A percentile compares a stretch with the other conserved stretches of the same genome.
Conservation (phyloP, 30 jellyfish, hydroid and myxozoan genomes). For the Pelagia noctiluca region DNA sequence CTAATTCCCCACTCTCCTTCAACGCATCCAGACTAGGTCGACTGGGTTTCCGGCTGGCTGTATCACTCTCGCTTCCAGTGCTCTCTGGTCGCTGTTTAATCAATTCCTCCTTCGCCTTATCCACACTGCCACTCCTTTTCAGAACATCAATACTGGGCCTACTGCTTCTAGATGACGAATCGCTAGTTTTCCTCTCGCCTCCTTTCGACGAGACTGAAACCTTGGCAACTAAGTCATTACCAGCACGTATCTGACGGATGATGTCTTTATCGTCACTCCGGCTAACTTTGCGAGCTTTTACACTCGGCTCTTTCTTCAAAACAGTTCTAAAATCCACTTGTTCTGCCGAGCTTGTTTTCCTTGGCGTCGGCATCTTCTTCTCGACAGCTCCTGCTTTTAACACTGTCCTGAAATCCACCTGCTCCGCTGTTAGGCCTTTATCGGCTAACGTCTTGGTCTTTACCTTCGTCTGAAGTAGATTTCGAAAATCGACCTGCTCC, state of each 20-base stretch:
- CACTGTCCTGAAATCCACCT: constrained; percentile 95
- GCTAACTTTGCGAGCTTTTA: constrained; percentile 54
- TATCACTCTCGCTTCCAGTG: constrained; percentile 45
- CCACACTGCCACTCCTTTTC: constrained; percentile 52
- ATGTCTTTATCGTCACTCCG: constrained; percentile 50
- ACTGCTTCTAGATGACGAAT: constrained; percentile 39
- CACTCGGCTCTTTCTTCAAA: constrained; percentile 74
- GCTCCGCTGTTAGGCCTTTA: constrained; percentile 83
- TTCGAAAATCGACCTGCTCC: constrained; percentile 94
- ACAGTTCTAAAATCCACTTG: constrained; percentile 93
- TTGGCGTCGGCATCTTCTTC: constrained; percentile 53
- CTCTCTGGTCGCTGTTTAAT: constrained; percentile 44
- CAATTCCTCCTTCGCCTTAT: constrained; percentile 52
- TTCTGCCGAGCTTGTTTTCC: constrained; percentile 72
- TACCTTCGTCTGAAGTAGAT: constrained; percentile 76
- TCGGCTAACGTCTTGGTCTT: constrained; percentile 74
- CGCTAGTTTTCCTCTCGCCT: constrained; percentile 6
- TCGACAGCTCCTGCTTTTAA: constrained; percentile 68
- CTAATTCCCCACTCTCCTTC: constrained; percentile 75
- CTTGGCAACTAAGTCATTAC: constrained; percentile 7
- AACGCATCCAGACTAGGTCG: constrained; percentile 71
- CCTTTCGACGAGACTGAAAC: not conserved
- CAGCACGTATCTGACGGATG: constrained; percentile 37
- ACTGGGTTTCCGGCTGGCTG: constrained; percentile 39
- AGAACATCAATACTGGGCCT: constrained; percentile 59